phyloP scores from a whole-genome alignment of 2,888 invertebrate species.

The Apodemia hepburni region DNA sequence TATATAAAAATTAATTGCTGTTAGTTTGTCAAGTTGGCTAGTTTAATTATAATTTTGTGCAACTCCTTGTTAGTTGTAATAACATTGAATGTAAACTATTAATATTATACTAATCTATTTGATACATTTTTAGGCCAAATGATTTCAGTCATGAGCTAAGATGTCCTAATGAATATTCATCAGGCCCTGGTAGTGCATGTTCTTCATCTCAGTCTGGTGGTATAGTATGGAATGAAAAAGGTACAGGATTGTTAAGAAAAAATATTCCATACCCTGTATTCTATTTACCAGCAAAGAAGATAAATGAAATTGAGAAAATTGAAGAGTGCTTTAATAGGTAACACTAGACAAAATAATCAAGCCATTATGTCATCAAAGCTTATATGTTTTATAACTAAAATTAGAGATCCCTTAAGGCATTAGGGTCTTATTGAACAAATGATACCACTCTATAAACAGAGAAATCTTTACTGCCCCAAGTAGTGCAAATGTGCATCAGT shows the following conservation, averaged over 20 bases:
- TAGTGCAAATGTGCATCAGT: too few relatives aligned
- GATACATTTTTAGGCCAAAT: slow-evolving; percentile 46
- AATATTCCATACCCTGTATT: slow-evolving; percentile 95
- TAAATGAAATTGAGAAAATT: slow-evolving; percentile 80
- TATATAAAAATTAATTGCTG: too few relatives aligned
- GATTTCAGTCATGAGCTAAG: slow-evolving; percentile 82
- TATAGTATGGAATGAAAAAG: slow-evolving; percentile 92
- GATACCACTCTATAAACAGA: too few relatives aligned
- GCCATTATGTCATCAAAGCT: too few relatives aligned
- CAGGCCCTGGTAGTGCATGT: slow-evolving; percentile 59
- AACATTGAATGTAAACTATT: too few relatives aligned
- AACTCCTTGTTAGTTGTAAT: too few relatives aligned
- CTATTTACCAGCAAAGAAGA: slow-evolving; percentile 77
- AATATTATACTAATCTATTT: neutral
- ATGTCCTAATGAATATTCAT: slow-evolving; percentile 90
- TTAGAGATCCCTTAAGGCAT: too few relatives aligned
- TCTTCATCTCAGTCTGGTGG: slow-evolving; percentile 68
- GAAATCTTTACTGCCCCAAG: too few relatives aligned
- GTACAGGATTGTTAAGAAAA: slow-evolving; percentile 86
- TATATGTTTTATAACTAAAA: too few relatives aligned
- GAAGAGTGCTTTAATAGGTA: slow-evolving; percentile 80
- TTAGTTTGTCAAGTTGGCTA: too few relatives aligned
- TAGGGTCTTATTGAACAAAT: too few relatives aligned
- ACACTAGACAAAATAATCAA: neutral
- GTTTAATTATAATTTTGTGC: too few relatives aligned